A percentile compares a stretch with the other conserved stretches of the same genome.
Evolutionary conservation across 2,113 vertebrate genomes (phyloP).

Genomic region (human): GRCh38 chr1:211860001-211860500

Average conservation of each 20-base stretch:
- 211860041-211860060: neutral
- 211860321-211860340: no score
- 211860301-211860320: neutral
- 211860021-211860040: neutral
- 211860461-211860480: neutral
- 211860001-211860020: neutral
- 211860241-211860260: neutral
- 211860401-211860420: no score
- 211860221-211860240: neutral
- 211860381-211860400: no score
- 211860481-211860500: neutral
- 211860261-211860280: neutral
- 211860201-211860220: neutral
- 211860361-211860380: no score
- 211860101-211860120: neutral
- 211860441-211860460: neutral
- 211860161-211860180: neutral
- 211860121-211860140: conserved; percentile 31
- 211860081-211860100: neutral
- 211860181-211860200: conserved; percentile 21
- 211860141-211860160: conserved; percentile 59
- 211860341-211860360: no score
- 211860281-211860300: neutral
- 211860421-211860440: no score
- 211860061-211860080: neutral